Percentiles rank a stretch among this genome's conserved stretches.
Conservation (phyloP, 1,140 invertebrate genomes). For the Drosophila bifasciata region DNA sequence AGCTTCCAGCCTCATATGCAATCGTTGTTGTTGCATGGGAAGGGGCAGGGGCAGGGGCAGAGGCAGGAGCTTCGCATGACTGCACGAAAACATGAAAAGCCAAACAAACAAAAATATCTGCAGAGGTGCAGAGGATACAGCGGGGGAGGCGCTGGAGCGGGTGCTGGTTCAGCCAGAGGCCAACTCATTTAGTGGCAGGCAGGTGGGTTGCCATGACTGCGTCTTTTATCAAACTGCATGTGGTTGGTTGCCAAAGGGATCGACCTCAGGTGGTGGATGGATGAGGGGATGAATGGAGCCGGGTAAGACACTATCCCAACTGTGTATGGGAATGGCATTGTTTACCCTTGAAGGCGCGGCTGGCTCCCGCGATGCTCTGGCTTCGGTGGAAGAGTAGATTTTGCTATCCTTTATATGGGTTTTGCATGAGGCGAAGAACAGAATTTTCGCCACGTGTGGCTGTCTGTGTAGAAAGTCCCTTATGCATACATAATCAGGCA, state of each 20-base stretch:
- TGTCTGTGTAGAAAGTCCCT: conserved; percentile 21
- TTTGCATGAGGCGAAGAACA: background rate
- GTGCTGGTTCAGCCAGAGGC: conserved; percentile 39
- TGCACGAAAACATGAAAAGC: conserved; percentile 55
- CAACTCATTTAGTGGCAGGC: conserved; percentile 69
- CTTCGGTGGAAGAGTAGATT: conserved; percentile 5
- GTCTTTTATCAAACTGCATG: conserved; percentile 50
- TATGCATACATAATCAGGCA: conserved; percentile 53
- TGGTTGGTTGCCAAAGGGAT: conserved; percentile 24
- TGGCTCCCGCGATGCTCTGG: conserved; percentile 30
- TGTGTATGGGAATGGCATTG: too few species aligned
- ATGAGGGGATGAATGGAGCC: background rate
- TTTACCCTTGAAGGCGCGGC: conserved; percentile 49
- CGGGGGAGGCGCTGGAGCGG: conserved; percentile 15
- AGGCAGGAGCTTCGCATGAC: conserved; percentile 35
- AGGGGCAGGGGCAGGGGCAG: conserved; percentile 7
- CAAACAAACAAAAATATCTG: conserved; percentile 71
- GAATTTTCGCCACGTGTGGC: conserved; percentile 23
- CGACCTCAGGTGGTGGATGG: conserved; percentile 5
- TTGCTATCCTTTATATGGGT: background rate
- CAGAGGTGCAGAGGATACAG: conserved; percentile 15
- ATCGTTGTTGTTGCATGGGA: background rate
- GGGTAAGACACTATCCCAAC: background rate
- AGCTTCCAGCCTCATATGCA: conserved; percentile 20
- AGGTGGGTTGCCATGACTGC: conserved; percentile 56